Percentiles rank a stretch among this genome's conserved stretches.
These are phyloP conservation scores for Astreopora myriophthalma DNA, from an alignment of 64 coral and sea anemone species.

Conservation along the genomic window DNA sequence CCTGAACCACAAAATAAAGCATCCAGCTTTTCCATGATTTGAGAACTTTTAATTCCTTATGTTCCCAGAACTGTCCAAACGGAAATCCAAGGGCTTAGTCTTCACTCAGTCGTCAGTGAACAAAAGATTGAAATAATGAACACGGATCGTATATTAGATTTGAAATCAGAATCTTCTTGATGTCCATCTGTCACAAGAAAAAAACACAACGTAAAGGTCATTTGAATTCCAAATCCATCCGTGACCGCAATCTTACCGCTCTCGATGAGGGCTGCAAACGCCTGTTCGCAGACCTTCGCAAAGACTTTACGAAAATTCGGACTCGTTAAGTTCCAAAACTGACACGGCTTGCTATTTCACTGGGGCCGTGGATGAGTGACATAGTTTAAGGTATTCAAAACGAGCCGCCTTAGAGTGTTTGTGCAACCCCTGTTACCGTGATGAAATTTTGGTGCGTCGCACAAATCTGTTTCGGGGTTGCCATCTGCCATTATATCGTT, in stretches of 20 bases:
- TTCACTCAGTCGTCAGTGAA: too few species aligned
- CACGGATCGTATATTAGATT: background rate
- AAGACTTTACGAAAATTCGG: background rate
- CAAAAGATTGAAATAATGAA: background rate
- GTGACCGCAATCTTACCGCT: conserved; percentile 25
- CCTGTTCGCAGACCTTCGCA: background rate
- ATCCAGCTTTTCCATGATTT: too few species aligned
- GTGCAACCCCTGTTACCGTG: background rate
- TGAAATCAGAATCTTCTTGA: background rate
- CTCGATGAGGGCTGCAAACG: background rate
- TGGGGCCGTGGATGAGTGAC: background rate
- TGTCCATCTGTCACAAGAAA: background rate
- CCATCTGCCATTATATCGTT: conserved; percentile 14
- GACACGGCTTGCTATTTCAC: background rate
- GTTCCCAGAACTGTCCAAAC: background rate
- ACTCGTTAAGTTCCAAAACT: background rate
- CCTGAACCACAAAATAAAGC: background rate
- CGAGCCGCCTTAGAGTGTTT: background rate
- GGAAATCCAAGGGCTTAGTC: too few species aligned
- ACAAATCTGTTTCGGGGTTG: conserved; percentile 1
- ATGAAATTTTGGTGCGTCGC: background rate
- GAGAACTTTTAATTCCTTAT: background rate
- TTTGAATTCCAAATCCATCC: conserved; percentile 26
- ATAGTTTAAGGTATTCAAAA: background rate
- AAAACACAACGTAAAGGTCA: background rate